Percentiles rank a stretch among this genome's conserved stretches.
Conservation (phyloP, 2,888 invertebrate genomes). For the Polydrusus tereticollis region DNA sequence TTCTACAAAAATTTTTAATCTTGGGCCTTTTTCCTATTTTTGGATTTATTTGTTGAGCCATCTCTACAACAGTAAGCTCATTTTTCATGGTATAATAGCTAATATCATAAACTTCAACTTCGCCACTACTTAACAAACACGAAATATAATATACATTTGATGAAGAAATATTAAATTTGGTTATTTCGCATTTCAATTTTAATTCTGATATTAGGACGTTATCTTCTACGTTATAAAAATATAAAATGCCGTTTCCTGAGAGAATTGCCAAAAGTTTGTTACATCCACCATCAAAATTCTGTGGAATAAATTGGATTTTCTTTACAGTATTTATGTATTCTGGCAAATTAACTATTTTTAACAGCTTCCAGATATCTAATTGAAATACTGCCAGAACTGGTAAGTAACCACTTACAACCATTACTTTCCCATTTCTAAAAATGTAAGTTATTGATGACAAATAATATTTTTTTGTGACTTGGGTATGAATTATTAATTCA, state of each 20-base stretch:
- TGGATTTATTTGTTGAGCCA: constrained; percentile 42
- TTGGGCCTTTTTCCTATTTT: constrained; percentile 48
- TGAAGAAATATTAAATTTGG: constrained; percentile 69
- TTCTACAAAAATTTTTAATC: constrained; percentile 43
- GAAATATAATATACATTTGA: constrained; percentile 72
- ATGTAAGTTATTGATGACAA: background rate
- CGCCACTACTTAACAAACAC: constrained; percentile 71
- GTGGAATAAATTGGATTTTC: constrained; percentile 73
- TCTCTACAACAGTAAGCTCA: constrained; percentile 48
- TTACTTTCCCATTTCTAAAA: constrained; percentile 73
- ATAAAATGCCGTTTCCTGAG: constrained; percentile 66
- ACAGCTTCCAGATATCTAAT: constrained; percentile 73
- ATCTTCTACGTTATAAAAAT: constrained; percentile 71
- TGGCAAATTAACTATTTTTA: constrained; percentile 71
- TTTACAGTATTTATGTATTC: constrained; percentile 70
- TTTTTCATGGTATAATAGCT: constrained; percentile 57
- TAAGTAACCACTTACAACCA: constrained; percentile 74
- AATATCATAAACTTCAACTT: constrained; percentile 72
- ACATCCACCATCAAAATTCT: constrained; percentile 75
- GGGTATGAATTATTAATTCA: constrained; percentile 74
- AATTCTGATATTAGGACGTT: constrained; percentile 68
- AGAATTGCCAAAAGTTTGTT: constrained; percentile 74
- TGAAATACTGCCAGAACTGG: constrained; percentile 72
- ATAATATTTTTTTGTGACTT: background rate
- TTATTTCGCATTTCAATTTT: constrained; percentile 68